Percentiles rank a stretch among this genome's conserved stretches.
Evolutionary conservation across 2,113 vertebrate genomes (phyloP).

Genomic region (Campylomormyrus numenius): DNA sequence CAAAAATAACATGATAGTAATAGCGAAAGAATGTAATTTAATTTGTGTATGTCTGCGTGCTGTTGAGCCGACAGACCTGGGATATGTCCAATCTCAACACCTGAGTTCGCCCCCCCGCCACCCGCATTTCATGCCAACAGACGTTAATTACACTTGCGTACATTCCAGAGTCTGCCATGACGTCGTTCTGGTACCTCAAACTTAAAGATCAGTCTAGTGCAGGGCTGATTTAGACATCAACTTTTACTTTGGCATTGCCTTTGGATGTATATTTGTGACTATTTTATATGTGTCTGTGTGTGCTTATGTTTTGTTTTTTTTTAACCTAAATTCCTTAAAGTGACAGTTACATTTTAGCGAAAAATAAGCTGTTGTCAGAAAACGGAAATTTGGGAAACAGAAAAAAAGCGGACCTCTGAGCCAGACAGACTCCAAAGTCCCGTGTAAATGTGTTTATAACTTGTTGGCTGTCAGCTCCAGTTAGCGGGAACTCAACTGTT

Average conservation of each 20-base stretch:
- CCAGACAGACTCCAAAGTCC: neutral
- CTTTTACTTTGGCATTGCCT: neutral
- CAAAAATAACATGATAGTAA: neutral
- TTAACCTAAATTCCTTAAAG: neutral
- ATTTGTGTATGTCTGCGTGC: neutral
- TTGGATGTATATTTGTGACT: neutral
- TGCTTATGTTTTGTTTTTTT: neutral
- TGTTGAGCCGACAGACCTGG: neutral
- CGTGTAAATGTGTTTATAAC: slow-evolving; percentile 1
- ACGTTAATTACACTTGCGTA: neutral
- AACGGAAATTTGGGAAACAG: neutral
- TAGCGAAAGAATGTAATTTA: neutral
- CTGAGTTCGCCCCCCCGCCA: neutral
- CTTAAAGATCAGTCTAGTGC: neutral
- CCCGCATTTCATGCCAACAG: neutral
- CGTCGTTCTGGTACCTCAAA: neutral
- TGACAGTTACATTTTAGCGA: neutral
- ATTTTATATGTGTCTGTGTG: neutral
- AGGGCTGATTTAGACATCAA: neutral
- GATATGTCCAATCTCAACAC: neutral
- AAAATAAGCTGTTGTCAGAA: neutral
- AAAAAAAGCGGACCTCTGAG: neutral
- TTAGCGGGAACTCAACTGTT: neutral
- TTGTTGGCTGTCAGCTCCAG: neutral
- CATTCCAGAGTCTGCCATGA: neutral